phyloP scores from a whole-genome alignment of 2,797 vertebrate genomes.

The Acipenser oxyrinchus region DNA sequence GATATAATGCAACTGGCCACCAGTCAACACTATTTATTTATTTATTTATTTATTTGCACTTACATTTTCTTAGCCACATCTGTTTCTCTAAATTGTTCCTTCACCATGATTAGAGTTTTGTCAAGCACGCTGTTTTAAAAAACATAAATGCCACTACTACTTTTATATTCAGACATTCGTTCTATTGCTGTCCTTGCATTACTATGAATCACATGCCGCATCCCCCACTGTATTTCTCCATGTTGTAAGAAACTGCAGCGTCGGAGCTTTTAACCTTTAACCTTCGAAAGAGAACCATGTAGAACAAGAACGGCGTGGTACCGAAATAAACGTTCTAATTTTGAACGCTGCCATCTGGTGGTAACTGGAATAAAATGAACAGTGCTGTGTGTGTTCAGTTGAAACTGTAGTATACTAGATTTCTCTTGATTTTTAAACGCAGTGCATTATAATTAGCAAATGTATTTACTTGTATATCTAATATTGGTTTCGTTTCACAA shows the following conservation, averaged over 20 bases:
- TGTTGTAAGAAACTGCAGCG: slow-evolving; percentile 2
- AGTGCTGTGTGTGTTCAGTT: no score
- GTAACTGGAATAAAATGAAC: not conserved
- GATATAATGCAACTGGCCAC: no score
- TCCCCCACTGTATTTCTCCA: slow-evolving; percentile 12
- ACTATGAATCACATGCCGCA: not conserved
- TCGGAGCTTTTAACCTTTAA: slow-evolving; percentile 10
- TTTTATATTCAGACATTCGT: not conserved
- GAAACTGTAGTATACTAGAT: no score
- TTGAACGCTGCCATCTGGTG: slow-evolving; percentile 10
- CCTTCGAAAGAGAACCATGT: slow-evolving; percentile 5
- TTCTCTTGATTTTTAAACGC: no score
- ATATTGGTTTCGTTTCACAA: no score
- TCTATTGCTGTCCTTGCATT: slow-evolving; percentile 4
- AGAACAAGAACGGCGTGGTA: not conserved
- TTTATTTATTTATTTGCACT: slow-evolving; percentile 40
- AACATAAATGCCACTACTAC: no score
- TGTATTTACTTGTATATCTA: no score
- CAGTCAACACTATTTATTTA: no score
- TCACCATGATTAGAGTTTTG: slow-evolving; percentile 67
- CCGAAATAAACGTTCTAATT: no score
- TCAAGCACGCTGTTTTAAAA: not conserved
- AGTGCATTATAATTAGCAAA: no score
- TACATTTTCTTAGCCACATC: slow-evolving; percentile 97
- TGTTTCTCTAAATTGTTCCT: slow-evolving; percentile 93